Base-by-base conservation (phyloP, 2,113 vertebrate species). In the Salvator merianae region DNA sequence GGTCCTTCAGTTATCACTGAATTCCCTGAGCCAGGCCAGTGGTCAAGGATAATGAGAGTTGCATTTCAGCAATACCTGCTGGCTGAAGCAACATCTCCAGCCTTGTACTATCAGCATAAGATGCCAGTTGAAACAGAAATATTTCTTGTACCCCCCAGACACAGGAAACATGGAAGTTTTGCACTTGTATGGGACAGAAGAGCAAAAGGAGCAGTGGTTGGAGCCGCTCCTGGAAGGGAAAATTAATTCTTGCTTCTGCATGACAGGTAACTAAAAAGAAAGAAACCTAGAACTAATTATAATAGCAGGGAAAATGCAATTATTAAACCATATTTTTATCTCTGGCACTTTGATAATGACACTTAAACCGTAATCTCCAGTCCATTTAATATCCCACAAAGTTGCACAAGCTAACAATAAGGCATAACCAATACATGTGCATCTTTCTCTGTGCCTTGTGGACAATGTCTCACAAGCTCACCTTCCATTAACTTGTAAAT, bases 121-220 rank as follows among this genome's bases (percentile, higher is more conserved):
- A 40, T 9, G 7, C 18, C 36, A 84, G 30, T 32, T 0, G 2
- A 62, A 34, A 30, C 62, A 2, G 47, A 4, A n/a, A 68, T 20
- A 0, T 5, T 88, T 70, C 77, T 91, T 62, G 12, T 88, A 59
- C 76, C 26, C 16, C 88, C 12, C 69, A 99, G 98, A 99, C 90
- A 97, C 97, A 0, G 98, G 98, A 69, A 99, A 99, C 91, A 99
- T 99, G 97, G 98, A 99, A 87, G 96, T 99, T 3, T 95, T 99
- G 70, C 96, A 99, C 87, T 94, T 98, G 83, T 99, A 98, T 85
- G 98, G 98, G 85, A 98, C 94, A 16, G 95, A 98, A 86, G 95
- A 97, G 32, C 98, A 99, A 91, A 99, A 98, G 94, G 95, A 91
- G 69, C 87, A 95, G 71, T 99, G 98, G 98, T 94, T 99, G 86